Percentiles rank a stretch among this genome's conserved stretches.
Evolutionary conservation across 1,140 invertebrate genomes (phyloP).

Genomic region (Penaeus chinensis): DNA sequence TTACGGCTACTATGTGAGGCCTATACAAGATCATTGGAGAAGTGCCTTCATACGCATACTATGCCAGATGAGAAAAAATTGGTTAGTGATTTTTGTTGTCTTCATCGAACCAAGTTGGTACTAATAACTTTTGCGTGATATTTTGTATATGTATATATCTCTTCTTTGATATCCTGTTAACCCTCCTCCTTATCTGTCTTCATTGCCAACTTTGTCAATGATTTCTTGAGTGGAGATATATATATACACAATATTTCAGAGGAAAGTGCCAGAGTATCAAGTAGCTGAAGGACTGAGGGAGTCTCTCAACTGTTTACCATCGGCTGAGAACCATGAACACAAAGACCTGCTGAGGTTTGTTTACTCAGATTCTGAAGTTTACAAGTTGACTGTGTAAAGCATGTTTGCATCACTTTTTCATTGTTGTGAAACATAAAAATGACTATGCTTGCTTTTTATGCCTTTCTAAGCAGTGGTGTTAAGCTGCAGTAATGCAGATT

Average conservation of each 20-base stretch:
- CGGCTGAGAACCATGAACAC: slow-evolving; percentile 19
- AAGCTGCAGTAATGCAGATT: too few species aligned
- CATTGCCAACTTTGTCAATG: not conserved
- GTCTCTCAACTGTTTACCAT: slow-evolving; percentile 22
- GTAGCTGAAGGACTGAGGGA: slow-evolving; percentile 58
- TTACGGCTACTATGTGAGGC: slow-evolving; percentile 61
- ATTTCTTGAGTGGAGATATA: not conserved
- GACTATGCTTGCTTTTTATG: too few species aligned
- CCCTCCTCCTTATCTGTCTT: not conserved
- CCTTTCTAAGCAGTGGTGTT: too few species aligned
- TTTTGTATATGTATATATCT: not conserved
- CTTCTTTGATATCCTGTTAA: not conserved
- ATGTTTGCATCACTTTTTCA: too few species aligned
- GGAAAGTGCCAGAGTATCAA: slow-evolving; percentile 55
- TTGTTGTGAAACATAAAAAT: too few species aligned
- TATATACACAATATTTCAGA: slow-evolving; percentile 26
- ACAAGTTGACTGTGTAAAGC: too few species aligned
- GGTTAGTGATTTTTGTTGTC: slow-evolving; percentile 26
- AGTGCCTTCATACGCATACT: slow-evolving; percentile 55
- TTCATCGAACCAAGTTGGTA: not conserved
- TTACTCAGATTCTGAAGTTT: too few species aligned
- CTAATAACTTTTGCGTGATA: not conserved
- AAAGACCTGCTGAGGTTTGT: slow-evolving; percentile 48
- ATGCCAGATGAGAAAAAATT: slow-evolving; percentile 59
- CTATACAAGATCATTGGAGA: slow-evolving; percentile 54